Percentiles rank a stretch among this genome's conserved stretches.
phyloP scores from a whole-genome alignment of 2,113 vertebrate species.

The Globicephala melas region DNA sequence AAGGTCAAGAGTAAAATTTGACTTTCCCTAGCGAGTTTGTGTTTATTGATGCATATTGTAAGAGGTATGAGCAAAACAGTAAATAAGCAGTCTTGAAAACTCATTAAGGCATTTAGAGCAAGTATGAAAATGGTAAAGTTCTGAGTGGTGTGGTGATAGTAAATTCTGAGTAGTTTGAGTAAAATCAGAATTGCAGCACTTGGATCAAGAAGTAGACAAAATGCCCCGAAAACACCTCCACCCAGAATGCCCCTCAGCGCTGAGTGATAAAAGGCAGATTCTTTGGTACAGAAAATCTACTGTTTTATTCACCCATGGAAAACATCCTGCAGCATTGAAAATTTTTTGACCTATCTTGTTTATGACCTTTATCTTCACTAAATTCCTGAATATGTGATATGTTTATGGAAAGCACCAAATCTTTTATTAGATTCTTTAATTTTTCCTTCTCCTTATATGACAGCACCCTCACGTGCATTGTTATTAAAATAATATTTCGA shows the following conservation, averaged over 20 bases:
- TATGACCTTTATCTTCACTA: slow-evolving; percentile 2
- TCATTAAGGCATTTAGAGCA: not conserved
- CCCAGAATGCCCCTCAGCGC: not conserved
- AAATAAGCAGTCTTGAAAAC: not conserved
- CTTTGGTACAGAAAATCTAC: not conserved
- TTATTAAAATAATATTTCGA: slow-evolving; percentile 32
- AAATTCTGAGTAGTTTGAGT: not conserved
- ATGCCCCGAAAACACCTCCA: not conserved
- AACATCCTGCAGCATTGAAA: not conserved
- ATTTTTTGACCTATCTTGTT: not conserved
- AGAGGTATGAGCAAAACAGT: not conserved
- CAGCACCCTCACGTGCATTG: not conserved
- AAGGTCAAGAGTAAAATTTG: not conserved
- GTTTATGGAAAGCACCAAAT: not conserved
- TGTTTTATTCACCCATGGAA: slow-evolving; percentile 9
- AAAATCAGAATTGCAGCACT: not conserved
- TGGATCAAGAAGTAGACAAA: slow-evolving; percentile 8
- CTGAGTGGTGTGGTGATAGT: not conserved
- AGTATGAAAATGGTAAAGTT: not conserved
- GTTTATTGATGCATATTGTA: not conserved
- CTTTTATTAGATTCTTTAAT: not conserved
- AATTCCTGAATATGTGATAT: not conserved
- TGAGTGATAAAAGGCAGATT: slow-evolving; percentile 19
- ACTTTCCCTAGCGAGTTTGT: not conserved
- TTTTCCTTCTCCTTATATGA: not conserved